A percentile compares a stretch with the other conserved stretches of the same genome.
These are phyloP conservation scores for Myrmecobius fasciatus DNA, from an alignment of 2,113 vertebrate species.

Conservation along the genomic window DNA sequence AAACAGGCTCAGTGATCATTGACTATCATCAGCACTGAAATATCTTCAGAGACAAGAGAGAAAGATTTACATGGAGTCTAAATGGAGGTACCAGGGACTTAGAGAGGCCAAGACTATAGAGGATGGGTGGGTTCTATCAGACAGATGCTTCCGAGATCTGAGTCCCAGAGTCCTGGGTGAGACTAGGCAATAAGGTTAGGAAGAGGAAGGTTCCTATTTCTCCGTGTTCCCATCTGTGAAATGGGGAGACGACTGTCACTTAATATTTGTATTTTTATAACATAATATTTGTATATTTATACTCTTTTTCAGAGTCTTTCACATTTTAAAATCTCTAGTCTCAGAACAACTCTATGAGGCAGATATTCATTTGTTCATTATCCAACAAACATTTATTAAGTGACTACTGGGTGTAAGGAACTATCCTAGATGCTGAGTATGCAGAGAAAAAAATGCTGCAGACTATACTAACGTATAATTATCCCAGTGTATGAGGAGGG, in stretches of 20 bases:
- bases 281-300: neutral
- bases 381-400: neutral
- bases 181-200: neutral
- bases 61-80: slow-evolving; percentile 49
- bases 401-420: neutral
- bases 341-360: neutral
- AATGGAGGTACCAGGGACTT: neutral
- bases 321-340: neutral
- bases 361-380: neutral
- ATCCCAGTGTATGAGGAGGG: neutral
- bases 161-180: neutral
- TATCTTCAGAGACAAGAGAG: slow-evolving; percentile 35
- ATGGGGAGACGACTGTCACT: neutral
- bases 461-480: neutral
- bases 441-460: neutral
- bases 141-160: neutral
- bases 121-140: neutral
- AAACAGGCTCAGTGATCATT: slow-evolving; percentile 48
- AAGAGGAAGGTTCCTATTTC: neutral
- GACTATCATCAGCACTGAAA: neutral
- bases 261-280: neutral
- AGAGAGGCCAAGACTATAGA: neutral
- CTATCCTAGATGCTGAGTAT: neutral
- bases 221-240: neutral
- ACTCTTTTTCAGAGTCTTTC: neutral